phyloP scores from a whole-genome alignment of 2,888 invertebrate species.

The Cybosia mesomella region DNA sequence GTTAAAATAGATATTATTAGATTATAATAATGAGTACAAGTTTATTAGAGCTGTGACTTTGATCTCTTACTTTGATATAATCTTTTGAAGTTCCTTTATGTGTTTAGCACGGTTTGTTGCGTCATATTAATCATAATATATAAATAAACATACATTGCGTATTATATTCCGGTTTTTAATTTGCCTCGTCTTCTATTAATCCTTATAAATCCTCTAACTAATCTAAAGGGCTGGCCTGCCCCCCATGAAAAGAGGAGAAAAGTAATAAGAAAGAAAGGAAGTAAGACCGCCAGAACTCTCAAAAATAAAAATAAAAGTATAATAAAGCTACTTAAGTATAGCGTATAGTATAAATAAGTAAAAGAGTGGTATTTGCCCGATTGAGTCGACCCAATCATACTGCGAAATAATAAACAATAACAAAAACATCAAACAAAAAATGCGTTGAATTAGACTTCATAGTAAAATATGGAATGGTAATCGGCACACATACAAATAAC shows the following conservation, averaged over 20 bases:
- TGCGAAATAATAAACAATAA: too few species aligned
- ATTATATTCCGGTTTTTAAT: conserved; percentile 11
- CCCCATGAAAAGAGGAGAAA: too few species aligned
- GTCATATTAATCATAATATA: conserved; percentile 56
- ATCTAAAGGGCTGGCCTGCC: too few species aligned
- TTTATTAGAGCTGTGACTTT: conserved; percentile 53
- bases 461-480: too few species aligned
- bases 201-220: neutral
- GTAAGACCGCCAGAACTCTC: neutral
- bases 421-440: too few species aligned
- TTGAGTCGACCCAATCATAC: too few species aligned
- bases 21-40: conserved; percentile 43
- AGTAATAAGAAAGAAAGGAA: neutral
- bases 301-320: too few species aligned
- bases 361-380: too few species aligned
- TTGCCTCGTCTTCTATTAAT: neutral
- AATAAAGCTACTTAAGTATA: too few species aligned
- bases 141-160: conserved; percentile 54
- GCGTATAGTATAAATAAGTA: too few species aligned
- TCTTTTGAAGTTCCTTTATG: conserved; percentile 52
- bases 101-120: conserved; percentile 54
- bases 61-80: conserved; percentile 39
- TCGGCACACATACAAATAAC: too few species aligned
- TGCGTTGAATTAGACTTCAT: too few species aligned
- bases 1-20: conserved; percentile 45